Evolutionary conservation across 2,113 vertebrate genomes (phyloP), one percentile per base, ranked within the genome.

Genomic region (Salvelinus sp.): DNA sequence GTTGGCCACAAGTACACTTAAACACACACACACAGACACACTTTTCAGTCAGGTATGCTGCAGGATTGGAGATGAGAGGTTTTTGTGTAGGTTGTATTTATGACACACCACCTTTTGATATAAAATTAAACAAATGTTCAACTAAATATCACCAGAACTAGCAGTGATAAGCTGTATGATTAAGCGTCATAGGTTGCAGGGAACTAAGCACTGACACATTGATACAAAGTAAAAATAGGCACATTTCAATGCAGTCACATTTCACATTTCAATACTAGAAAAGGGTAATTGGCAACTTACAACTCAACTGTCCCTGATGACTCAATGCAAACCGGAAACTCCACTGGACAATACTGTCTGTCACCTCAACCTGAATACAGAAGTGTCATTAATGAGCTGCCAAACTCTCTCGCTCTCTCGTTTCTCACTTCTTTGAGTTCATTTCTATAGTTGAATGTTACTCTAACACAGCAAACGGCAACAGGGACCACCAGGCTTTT

Each of bases 221-320:
- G 72, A 72, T 68, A 80, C 65, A 68, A 74, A 72, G 70, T 76
- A 68, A 77, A 80, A 82, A 79, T 74, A 44, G 7, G 9, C 38
- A 44, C 38, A 44, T 44, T 44, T 44, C 38, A 44, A 44, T 44
- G 38, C 38, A 68, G 44, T 20, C 33, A 38, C 66, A 73, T 27
- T 62, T 80, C 33, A 78, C 54, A 28, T 18, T 75, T 69, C 66
- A 77, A 50, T 70, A 14, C 9, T 70, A 57, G 30, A 44, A 12
- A 64, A 70, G 1, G 9, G 54, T 67, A 64, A 33, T 83, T 83
- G 33, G 18, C 72, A 14, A n/a, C 33, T 44, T 67, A 22, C 18
- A n/a, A 60, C 27, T 44, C 30, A 73, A 18, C 28, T 63, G 22
- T 22, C 20, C 71, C 18, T 22, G 72, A 83, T 88, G 90, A 90